Evolutionary conservation across 2,888 invertebrate genomes (phyloP).

Genomic region (Macaria liturata): DNA sequence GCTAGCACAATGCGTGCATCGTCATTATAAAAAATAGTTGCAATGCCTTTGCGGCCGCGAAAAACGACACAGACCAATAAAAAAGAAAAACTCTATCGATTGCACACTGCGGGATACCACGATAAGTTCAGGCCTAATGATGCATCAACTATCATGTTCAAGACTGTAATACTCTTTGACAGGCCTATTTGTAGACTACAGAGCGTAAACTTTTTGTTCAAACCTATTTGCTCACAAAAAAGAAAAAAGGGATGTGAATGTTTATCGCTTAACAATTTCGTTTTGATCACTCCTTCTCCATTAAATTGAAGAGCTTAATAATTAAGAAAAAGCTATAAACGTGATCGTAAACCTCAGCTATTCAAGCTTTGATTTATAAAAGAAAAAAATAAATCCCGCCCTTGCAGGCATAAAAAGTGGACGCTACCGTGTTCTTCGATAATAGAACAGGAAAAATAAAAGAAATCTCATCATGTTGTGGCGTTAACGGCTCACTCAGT

Average conservation of each 20-base stretch:
- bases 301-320: too few species aligned
- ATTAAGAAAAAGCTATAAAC: constrained; percentile 18
- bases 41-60: constrained; percentile 36
- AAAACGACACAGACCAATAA: constrained; percentile 41
- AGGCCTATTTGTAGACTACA: constrained; percentile 44
- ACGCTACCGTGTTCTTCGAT: constrained; percentile 25
- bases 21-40: constrained; percentile 25
- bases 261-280: too few species aligned
- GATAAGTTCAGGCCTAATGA: constrained; percentile 48
- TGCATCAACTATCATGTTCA: constrained; percentile 46
- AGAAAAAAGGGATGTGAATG: not conserved
- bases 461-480: constrained; percentile 59
- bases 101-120: constrained; percentile 48
- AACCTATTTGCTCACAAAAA: too few species aligned
- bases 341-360: constrained; percentile 16
- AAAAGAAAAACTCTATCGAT: constrained; percentile 49
- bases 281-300: too few species aligned
- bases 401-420: constrained; percentile 30
- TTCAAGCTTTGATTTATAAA: constrained; percentile 24
- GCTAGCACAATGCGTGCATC: constrained; percentile 12
- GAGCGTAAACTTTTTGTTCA: constrained; percentile 9
- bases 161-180: constrained; percentile 40
- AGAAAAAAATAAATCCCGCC: constrained; percentile 20
- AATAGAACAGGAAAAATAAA: constrained; percentile 33
- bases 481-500: constrained; percentile 60